Conservation (phyloP, 2,888 invertebrate genomes). For the Theretra japonica region DNA sequence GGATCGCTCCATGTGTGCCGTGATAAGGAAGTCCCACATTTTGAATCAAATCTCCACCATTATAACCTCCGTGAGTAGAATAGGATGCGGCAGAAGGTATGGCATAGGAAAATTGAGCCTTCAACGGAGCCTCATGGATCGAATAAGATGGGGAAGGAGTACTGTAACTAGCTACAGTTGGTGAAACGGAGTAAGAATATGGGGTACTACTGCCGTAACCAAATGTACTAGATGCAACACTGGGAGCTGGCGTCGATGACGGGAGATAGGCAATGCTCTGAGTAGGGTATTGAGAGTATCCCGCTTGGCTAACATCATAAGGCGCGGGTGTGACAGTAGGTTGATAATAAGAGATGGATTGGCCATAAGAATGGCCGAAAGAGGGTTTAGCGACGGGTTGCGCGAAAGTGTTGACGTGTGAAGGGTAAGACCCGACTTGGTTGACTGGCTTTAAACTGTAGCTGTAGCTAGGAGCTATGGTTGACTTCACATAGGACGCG, state of each 20-base stretch:
- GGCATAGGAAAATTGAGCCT: constrained; percentile 2
- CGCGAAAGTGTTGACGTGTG: not conserved
- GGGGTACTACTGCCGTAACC: constrained; percentile 1
- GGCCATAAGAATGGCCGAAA: not conserved
- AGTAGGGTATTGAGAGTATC: constrained; percentile 1
- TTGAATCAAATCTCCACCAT: not conserved
- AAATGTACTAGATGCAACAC: not conserved
- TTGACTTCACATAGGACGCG: constrained; percentile 9
- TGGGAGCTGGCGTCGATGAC: not conserved
- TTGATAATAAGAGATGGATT: constrained; percentile 2
- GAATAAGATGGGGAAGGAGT: constrained; percentile 7
- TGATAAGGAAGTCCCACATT: not conserved
- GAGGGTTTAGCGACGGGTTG: not conserved
- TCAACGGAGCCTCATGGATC: not conserved
- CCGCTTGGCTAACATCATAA: not conserved
- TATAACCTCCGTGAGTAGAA: not conserved
- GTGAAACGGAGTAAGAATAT: constrained; percentile 5
- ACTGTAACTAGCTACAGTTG: constrained; percentile 8
- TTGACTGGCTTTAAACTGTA: not conserved
- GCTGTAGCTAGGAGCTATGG: constrained; percentile 5
- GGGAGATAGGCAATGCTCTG: not conserved
- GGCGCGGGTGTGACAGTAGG: not conserved
- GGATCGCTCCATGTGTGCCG: not conserved
- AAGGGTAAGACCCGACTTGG: not conserved
- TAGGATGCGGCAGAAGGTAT: not conserved